Conservation (phyloP, 2,888 invertebrate species). For the Cataglyphis albicans region DNA sequence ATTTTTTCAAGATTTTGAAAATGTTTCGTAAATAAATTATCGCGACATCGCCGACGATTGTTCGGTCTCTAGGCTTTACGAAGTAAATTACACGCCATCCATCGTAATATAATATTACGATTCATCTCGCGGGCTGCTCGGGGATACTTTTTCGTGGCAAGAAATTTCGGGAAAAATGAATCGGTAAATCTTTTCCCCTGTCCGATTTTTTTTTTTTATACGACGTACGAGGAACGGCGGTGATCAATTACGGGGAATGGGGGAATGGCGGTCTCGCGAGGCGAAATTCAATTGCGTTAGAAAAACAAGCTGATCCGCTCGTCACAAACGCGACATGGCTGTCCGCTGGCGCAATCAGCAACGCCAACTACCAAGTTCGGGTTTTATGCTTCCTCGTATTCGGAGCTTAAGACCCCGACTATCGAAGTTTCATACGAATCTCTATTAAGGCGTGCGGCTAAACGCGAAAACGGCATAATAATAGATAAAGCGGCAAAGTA, state of each 20-base stretch:
- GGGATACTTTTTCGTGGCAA: not conserved
- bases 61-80: not conserved
- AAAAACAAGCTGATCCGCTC: slow-evolving; percentile 79
- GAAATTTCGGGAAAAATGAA: slow-evolving; percentile 61
- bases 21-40: not conserved
- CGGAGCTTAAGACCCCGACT: slow-evolving; percentile 16
- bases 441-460: not conserved
- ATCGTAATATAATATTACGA: not conserved
- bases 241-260: slow-evolving; percentile 75
- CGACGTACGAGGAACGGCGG: slow-evolving; percentile 55
- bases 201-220: slow-evolving; percentile 48
- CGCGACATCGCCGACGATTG: not conserved
- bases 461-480: slow-evolving; percentile 25
- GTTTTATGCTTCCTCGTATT: slow-evolving; percentile 39
- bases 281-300: slow-evolving; percentile 80
- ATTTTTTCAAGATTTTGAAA: not conserved
- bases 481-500: slow-evolving; percentile 39
- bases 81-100: not conserved
- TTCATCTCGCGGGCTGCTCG: not conserved
- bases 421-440: slow-evolving; percentile 29
- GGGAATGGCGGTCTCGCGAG: slow-evolving; percentile 73
- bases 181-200: slow-evolving; percentile 56
- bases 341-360: slow-evolving; percentile 61
- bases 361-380: slow-evolving; percentile 57
- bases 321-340: slow-evolving; percentile 77